Evolutionary conservation across 2,888 invertebrate genomes (phyloP), one percentile per base, ranked within the genome.

Genomic region (Elegia similella): DNA sequence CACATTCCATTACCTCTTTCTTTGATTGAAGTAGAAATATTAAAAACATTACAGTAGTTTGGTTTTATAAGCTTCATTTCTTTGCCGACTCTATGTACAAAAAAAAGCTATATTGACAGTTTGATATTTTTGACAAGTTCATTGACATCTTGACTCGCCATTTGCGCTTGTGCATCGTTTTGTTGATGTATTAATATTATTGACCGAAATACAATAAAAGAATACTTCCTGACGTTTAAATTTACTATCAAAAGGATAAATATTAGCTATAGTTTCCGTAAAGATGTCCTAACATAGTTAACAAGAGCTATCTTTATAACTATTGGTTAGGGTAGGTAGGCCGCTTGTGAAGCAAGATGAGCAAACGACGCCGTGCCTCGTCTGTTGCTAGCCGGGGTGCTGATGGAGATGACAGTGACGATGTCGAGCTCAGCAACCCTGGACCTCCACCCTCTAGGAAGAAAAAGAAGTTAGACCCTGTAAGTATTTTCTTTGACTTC

Each of bases 331-430:
- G 29, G 13, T 5, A 7, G 15, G 23, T 23, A 42, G 48, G 34
- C 32, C 46, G 55, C 13, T 48, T 42, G 52, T 42, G 15, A 29
- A 30, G 29, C 16, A 69, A 60, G 58, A 95, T 96, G 94, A 96
- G 95, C 85, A 96, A 96, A 81, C 92, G 96, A 74, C 93, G 96
- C 68, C 93, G 97, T 68, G 95, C 96, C 48, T 96, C 96, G 63
- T 96, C 96, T n/a, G 95, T 94, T 57, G 95, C 96, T 1, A 96
- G 96, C 76, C 93, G 95, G 16, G 94, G 94, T 0, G 86, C 88
- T 55, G 90, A 91, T 59, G 94, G 94, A 53, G 95, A 96, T 64
- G 94, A 95, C 58, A 94, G 96, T 65, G 96, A 96, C 72, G 93
- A 94, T 76, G 90, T 91, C 56, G 93, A 93, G 57, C 64, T 92